Percentiles rank a stretch among this genome's conserved stretches.
Evolutionary conservation across 2,888 invertebrate species (phyloP).

Genomic region (Chalcosyrphus nemorum): DNA sequence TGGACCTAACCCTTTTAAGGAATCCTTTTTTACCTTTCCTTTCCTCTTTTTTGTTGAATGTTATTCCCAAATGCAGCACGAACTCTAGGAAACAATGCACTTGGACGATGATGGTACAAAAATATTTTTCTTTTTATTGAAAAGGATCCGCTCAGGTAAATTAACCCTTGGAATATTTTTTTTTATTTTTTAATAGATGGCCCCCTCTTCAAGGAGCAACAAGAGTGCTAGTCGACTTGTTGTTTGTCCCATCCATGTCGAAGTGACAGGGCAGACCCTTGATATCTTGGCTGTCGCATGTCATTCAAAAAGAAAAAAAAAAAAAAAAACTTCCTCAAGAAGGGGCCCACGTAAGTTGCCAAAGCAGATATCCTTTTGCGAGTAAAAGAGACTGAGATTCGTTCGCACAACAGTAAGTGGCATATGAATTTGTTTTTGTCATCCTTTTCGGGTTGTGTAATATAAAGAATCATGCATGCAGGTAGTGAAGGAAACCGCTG

Average conservation of each 20-base stretch:
- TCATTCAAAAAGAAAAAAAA: slow-evolving; percentile 47
- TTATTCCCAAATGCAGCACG: slow-evolving; percentile 64
- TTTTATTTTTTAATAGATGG: slow-evolving; percentile 51
- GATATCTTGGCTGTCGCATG: slow-evolving; percentile 72
- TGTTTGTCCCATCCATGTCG: slow-evolving; percentile 33
- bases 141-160: slow-evolving; percentile 67
- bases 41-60: neutral
- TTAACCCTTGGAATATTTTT: slow-evolving; percentile 64
- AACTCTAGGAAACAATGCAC: slow-evolving; percentile 65
- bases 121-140: too few species aligned
- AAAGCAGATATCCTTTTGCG: slow-evolving; percentile 36
- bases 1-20: slow-evolving; percentile 63
- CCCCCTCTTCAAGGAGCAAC: slow-evolving; percentile 51
- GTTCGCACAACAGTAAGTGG: slow-evolving; percentile 36
- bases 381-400: neutral
- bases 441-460: slow-evolving; percentile 6
- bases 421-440: slow-evolving; percentile 31
- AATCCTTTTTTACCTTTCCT: slow-evolving; percentile 39
- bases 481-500: slow-evolving; percentile 22
- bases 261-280: slow-evolving; percentile 69
- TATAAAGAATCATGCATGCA: slow-evolving; percentile 16
- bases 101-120: slow-evolving; percentile 31
- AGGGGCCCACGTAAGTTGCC: slow-evolving; percentile 37
- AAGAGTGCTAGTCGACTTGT: slow-evolving; percentile 51
- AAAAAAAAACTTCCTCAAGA: slow-evolving; percentile 43